A percentile compares a stretch with the other conserved stretches of the same genome.
phyloP scores from a whole-genome alignment of 2,888 invertebrate species.

The Dinocampus coccinellae region DNA sequence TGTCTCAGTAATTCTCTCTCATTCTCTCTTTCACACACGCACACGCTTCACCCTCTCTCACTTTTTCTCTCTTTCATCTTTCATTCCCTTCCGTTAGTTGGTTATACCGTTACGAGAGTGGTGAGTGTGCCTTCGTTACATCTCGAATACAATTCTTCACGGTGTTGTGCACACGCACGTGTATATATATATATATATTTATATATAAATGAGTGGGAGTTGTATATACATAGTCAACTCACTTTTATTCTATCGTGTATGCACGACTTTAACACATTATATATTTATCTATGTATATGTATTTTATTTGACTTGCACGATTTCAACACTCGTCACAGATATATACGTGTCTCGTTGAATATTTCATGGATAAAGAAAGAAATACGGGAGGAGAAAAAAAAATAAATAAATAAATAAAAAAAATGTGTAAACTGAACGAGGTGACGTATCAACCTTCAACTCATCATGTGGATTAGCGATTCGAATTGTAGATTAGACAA shows the following conservation, averaged over 20 bases:
- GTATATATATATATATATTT: slow-evolving; percentile 9
- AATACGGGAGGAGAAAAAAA: background rate
- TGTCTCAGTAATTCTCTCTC: background rate
- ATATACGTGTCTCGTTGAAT: background rate
- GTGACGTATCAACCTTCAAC: background rate
- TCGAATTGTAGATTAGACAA: slow-evolving; percentile 6
- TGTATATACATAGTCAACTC: slow-evolving; percentile 1
- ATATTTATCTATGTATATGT: background rate
- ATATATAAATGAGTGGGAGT: slow-evolving; percentile 19
- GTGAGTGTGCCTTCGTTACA: slow-evolving; percentile 51
- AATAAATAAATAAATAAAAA: background rate
- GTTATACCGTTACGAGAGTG: slow-evolving; percentile 57
- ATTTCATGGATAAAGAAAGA: background rate
- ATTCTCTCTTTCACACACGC: too few relatives aligned
- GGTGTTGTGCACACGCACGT: slow-evolving; percentile 40
- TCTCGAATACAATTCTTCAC: slow-evolving; percentile 50
- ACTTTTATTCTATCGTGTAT: slow-evolving; percentile 13
- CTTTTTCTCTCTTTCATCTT: slow-evolving; percentile 11
- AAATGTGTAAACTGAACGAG: too few relatives aligned
- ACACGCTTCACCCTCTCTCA: too few relatives aligned
- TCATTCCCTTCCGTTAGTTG: slow-evolving; percentile 41
- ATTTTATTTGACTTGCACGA: slow-evolving; percentile 2
- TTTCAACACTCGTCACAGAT: slow-evolving; percentile 10
- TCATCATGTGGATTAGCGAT: background rate
- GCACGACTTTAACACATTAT: background rate